Conservation (phyloP, 2,113 vertebrate genomes). For the Macquaria australasica region DNA sequence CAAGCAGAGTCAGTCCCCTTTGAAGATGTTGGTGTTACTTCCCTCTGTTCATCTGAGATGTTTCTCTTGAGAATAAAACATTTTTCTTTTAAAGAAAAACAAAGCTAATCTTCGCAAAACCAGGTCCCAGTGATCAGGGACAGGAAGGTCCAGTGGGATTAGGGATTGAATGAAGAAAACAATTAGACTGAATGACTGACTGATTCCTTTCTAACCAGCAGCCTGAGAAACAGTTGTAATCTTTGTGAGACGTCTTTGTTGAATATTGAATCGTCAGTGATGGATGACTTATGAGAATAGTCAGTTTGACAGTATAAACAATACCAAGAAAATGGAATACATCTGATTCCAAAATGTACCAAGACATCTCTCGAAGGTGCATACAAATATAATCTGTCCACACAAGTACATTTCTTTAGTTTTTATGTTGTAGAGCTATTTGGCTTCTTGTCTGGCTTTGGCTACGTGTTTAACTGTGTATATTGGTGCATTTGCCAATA, state of each 20-base stretch:
- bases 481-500: conserved; percentile 18
- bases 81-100: background rate
- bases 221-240: conserved; percentile 35
- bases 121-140: conserved; percentile 6
- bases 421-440: conserved; percentile 2
- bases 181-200: conserved; percentile 11
- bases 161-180: conserved; percentile 34
- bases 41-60: conserved; percentile 38
- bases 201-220: conserved; percentile 38
- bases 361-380: background rate
- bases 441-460: background rate
- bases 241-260: conserved; percentile 61
- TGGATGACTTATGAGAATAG: conserved; percentile 55
- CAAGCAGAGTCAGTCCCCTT: conserved; percentile 41
- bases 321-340: background rate
- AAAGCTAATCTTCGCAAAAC: conserved; percentile 48
- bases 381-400: background rate
- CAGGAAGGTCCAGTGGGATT: conserved; percentile 11
- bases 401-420: background rate
- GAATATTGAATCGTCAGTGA: conserved; percentile 52
- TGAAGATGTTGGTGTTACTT: conserved; percentile 35
- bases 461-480: background rate
- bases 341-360: background rate
- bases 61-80: conserved; percentile 46
- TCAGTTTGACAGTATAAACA: conserved; percentile 20